phyloP scores from a whole-genome alignment of 2,113 vertebrate genomes.

The Lophochroa leadbeateri region DNA sequence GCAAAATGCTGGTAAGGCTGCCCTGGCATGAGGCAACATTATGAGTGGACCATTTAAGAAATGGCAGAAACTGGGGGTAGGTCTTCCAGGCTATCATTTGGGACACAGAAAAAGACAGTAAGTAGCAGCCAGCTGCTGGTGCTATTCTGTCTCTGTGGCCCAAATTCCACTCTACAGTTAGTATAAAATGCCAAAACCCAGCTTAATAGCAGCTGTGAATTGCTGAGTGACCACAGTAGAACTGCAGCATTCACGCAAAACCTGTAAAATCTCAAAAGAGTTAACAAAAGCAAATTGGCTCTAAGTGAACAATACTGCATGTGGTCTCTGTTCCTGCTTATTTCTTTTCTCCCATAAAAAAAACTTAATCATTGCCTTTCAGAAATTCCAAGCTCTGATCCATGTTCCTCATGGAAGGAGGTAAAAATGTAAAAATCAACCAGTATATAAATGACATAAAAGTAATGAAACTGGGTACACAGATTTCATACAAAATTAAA shows the following conservation, averaged over 20 bases:
- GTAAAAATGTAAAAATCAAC: slow-evolving; percentile 23
- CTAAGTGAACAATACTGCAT: background rate
- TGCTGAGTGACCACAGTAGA: background rate
- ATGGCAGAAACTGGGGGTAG: background rate
- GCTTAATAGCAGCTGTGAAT: background rate
- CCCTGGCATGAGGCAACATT: background rate
- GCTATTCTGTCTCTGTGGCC: background rate
- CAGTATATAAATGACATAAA: background rate
- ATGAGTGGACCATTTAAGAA: background rate
- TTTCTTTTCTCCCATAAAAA: background rate
- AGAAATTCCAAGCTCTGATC: slow-evolving; percentile 3
- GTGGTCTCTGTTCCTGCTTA: background rate
- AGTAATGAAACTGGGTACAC: background rate
- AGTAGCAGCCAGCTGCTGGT: background rate
- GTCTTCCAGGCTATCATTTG: background rate
- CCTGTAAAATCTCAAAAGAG: background rate
- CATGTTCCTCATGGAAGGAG: background rate
- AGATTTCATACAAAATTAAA: slow-evolving; percentile 14
- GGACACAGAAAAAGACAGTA: background rate
- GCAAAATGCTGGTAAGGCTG: background rate
- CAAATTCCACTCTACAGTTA: background rate
- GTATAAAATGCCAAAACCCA: background rate
- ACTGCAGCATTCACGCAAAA: background rate
- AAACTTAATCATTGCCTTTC: background rate
- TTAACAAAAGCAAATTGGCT: slow-evolving; percentile 3